Base-by-base conservation (phyloP, 2,113 vertebrate genomes). In the Charadrius vociferus region DNA sequence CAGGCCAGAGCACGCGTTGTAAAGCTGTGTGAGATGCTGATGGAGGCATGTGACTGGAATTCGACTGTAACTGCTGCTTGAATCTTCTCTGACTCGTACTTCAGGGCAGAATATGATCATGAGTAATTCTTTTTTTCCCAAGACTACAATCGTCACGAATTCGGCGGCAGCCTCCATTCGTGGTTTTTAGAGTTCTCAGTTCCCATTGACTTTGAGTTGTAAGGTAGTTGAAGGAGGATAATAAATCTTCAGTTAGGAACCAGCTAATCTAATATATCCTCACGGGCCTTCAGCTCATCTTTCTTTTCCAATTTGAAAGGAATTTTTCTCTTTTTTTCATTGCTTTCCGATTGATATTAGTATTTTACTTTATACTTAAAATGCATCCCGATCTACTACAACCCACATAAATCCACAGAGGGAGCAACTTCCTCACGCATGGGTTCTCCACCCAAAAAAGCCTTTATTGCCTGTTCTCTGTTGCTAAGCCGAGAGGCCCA, bases 401-500 rank as follows among this genome's bases (percentile, higher is more conserved):
- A 37, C 23, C 80, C 6, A 11, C 11, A 9, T 18, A 8, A n/a
- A 8, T 43, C 41, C n/a, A 6, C 10, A 32, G 58, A 36, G 74
- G 32, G 74, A 50, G 6, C 23, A 43, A 6, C 39, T 32, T 66
- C n/a, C 63, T 53, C 8, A 4, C 1, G 0, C 27, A 0, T 1
- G 12, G 36, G 9, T 29, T 59, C 62, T 36, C 21, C 27, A 3
- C n/a, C 27, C 45, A 30, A 6, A 59, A n/a, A 12, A 24, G 7
- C 14, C 41, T 34, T 74, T 59, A 5, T 27, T 53, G 50, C 56
- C 53, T 55, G 59, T 14, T 47, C 7, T 20, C 0, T 53, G 8
- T 19, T 55, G 59, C 45, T 47, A 12, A 79, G 53, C 58, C 52
- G 30, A 34, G 59, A 36, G 53, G 39, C 37, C 53, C 59, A n/a